Percentiles rank a stretch among this genome's conserved stretches.
phyloP scores from a whole-genome alignment of 30 jellyfish, hydroid and myxozoan genomes.

The Aurelia sp. region DNA sequence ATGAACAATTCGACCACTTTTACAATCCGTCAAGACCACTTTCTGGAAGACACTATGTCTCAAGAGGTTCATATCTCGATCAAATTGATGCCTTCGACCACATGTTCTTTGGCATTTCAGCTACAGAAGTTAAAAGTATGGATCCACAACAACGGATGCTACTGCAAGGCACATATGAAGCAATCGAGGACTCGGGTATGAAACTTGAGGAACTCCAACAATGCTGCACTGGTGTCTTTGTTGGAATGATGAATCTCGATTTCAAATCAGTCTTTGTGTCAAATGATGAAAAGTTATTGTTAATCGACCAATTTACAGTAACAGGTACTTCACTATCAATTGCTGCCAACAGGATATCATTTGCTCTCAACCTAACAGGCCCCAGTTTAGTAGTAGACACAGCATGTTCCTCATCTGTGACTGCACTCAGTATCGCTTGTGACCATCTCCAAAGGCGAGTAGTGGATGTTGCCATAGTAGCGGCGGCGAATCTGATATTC shows the following conservation, averaged over 20 bases:
- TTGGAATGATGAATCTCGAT: slow-evolving; percentile 62
- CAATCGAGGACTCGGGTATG: slow-evolving; percentile 70
- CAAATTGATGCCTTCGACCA: slow-evolving; percentile 44
- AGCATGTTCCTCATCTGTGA: slow-evolving; percentile 63
- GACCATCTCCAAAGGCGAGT: slow-evolving; percentile 55
- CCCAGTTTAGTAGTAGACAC: slow-evolving; percentile 67
- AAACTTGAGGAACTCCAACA: slow-evolving; percentile 57
- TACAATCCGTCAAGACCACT: slow-evolving; percentile 46
- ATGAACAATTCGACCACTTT: neutral
- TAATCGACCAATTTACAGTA: slow-evolving; percentile 45
- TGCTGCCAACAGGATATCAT: slow-evolving; percentile 62
- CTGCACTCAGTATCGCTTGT: slow-evolving; percentile 61
- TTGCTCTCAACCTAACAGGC: slow-evolving; percentile 54
- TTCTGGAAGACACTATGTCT: slow-evolving; percentile 48
- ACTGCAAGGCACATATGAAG: slow-evolving; percentile 73
- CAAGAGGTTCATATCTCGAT: slow-evolving; percentile 62
- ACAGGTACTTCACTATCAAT: slow-evolving; percentile 58
- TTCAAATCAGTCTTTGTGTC: neutral
- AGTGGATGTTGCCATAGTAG: slow-evolving; percentile 61
- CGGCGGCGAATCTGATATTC: slow-evolving; percentile 47
- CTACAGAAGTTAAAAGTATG: slow-evolving; percentile 51
- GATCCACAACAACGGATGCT: slow-evolving; percentile 71
- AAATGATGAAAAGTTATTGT: neutral
- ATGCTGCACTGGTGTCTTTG: slow-evolving; percentile 63
- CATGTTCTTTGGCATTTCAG: slow-evolving; percentile 64